Evolutionary conservation across 1,140 invertebrate species (phyloP), one percentile per base, ranked within the genome.

Genomic region (Lordiphosa collinella): DNA sequence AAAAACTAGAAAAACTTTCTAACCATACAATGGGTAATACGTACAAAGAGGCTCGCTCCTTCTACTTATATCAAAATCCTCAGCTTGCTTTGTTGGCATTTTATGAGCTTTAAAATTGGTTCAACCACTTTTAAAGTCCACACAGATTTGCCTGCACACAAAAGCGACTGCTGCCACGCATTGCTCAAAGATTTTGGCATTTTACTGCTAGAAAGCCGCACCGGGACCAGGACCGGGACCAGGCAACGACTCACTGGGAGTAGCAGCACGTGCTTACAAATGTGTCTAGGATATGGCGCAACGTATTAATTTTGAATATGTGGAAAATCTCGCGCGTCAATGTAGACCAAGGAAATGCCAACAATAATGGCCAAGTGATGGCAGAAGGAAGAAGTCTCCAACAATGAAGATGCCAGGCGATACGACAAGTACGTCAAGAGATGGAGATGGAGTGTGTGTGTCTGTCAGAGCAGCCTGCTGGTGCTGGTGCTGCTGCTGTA

Each of bases 301-400:
- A 82, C 78, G 78, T 72, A 82, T 82, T 82, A 82, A 82, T 82
- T 82, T 82, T 82, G 78, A 82, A 82, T 82, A 84, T 84, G 72
- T 84, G 79, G 72, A 82, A 73, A 84, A 78, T 82, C 66, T 82
- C 76, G 78, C 76, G 80, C 70, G 56, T 58, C 57, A 51, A 63
- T 57, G 67, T 50, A 25, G 37, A 48, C 51, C 44, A 49, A 71
- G 78, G 76, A 78, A 84, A 84, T 78, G 76, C 62, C 72, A 70
- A 63, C 65, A 69, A 61, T 69, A 69, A 61, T 62, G 49, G 66
- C 57, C 63, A 66, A 46, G n/a, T 25, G 11, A 18, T 29, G 41
- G 25, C 12, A 22, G 18, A 25, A 44, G 18, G 22, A 44, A 22
- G 41, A 35, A 57, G 51, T 57, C 46, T 35, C 55, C 66, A 82